Evolutionary conservation across 35 echinoderm and acorn worm genomes (phyloP).

Genomic region (Heliocidaris tuberculata): DNA sequence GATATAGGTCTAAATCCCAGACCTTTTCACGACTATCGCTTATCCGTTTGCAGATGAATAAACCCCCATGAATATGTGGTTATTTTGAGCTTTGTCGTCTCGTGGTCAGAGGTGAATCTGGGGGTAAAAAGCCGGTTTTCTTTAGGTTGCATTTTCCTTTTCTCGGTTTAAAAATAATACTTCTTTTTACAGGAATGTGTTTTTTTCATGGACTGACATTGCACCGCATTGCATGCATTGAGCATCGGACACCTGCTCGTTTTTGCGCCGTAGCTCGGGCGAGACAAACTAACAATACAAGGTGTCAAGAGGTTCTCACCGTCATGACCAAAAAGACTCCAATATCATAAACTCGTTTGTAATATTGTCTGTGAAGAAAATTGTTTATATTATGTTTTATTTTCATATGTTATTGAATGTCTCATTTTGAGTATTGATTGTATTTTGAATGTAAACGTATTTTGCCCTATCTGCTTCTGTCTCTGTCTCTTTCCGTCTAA

Average conservation of each 20-base stretch:
- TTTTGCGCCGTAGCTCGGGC: constrained; percentile 32
- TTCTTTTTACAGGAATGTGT: neutral
- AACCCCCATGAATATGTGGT: neutral
- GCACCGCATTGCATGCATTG: neutral
- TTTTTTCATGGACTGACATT: neutral
- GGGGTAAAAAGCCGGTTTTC: constrained; percentile 32
- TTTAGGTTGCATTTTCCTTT: neutral
- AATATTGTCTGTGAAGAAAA: neutral
- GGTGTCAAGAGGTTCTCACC: constrained; percentile 19
- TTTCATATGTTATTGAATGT: neutral
- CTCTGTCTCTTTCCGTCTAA: neutral
- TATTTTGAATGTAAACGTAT: neutral
- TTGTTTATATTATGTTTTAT: neutral
- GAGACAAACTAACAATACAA: constrained; percentile 8
- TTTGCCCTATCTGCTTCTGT: neutral
- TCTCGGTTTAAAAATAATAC: neutral
- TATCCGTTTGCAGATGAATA: neutral
- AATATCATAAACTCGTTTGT: neutral
- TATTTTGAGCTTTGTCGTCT: neutral
- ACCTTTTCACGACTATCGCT: neutral
- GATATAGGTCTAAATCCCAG: neutral
- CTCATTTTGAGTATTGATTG: neutral
- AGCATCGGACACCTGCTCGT: constrained; percentile 22
- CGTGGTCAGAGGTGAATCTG: constrained; percentile 13
- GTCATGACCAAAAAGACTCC: neutral